phyloP scores from a whole-genome alignment of 2,888 invertebrate genomes.

The Vanessa cardui region DNA sequence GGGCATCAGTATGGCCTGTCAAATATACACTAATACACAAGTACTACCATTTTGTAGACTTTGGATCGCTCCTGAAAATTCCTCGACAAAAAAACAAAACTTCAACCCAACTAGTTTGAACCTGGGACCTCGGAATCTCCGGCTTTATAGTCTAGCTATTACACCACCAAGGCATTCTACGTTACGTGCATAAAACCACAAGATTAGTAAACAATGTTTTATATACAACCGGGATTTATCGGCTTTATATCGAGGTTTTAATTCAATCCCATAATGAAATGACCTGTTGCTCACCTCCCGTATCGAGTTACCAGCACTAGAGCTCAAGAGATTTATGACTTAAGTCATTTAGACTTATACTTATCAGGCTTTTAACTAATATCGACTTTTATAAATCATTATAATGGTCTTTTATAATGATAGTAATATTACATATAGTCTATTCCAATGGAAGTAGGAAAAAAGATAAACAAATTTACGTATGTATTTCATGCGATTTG shows the following conservation, averaged over 20 bases:
- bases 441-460: too few relatives aligned
- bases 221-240: constrained; percentile 20
- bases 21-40: too few relatives aligned
- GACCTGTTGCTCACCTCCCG: constrained; percentile 33
- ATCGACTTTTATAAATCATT: background rate
- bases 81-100: background rate
- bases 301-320: constrained; percentile 36
- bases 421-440: too few relatives aligned
- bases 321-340: constrained; percentile 27
- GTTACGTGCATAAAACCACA: constrained; percentile 7
- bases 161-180: background rate
- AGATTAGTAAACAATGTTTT: constrained; percentile 7
- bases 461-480: too few relatives aligned
- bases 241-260: constrained; percentile 26
- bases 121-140: too few relatives aligned
- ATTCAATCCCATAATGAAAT: constrained; percentile 31
- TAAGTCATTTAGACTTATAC: constrained; percentile 26
- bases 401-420: background rate
- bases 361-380: background rate
- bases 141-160: too few relatives aligned
- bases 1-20: too few relatives aligned
- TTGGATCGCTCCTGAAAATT: too few relatives aligned
- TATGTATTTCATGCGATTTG: too few relatives aligned
- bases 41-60: too few relatives aligned
- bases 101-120: background rate